A percentile compares a stretch with the other conserved stretches of the same genome.
Conservation (phyloP, 2,113 vertebrate genomes). For the Coptodon bakossiorum region DNA sequence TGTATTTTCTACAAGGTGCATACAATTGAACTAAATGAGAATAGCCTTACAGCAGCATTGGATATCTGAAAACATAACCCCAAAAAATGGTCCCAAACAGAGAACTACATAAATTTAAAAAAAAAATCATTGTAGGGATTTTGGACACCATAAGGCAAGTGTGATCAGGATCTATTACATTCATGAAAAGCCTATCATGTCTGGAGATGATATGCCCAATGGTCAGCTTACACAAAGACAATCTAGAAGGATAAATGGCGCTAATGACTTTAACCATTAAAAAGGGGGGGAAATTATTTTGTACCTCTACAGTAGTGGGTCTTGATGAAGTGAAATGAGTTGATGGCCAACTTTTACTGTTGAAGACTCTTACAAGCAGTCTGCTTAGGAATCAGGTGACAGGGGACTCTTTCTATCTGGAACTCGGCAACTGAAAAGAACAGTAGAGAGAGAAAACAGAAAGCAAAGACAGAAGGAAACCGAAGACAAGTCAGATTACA, state of each 20-base stretch:
- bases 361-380: background rate
- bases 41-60: background rate
- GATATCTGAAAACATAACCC: background rate
- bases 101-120: background rate
- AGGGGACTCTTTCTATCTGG: background rate
- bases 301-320: slow-evolving; percentile 15
- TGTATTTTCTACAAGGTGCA: background rate
- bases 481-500: background rate
- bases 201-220: background rate
- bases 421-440: background rate
- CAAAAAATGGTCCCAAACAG: background rate
- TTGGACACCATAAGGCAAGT: background rate
- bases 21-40: background rate
- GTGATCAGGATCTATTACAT: background rate
- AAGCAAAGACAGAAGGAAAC: background rate
- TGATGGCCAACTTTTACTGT: background rate
- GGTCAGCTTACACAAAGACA: background rate
- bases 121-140: background rate
- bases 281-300: no score
- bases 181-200: background rate
- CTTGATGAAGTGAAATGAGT: background rate
- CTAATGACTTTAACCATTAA: background rate
- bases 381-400: background rate
- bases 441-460: background rate
- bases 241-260: background rate